Conservation (phyloP, 2,797 vertebrate species). For the Sarcoramphus papa region DNA sequence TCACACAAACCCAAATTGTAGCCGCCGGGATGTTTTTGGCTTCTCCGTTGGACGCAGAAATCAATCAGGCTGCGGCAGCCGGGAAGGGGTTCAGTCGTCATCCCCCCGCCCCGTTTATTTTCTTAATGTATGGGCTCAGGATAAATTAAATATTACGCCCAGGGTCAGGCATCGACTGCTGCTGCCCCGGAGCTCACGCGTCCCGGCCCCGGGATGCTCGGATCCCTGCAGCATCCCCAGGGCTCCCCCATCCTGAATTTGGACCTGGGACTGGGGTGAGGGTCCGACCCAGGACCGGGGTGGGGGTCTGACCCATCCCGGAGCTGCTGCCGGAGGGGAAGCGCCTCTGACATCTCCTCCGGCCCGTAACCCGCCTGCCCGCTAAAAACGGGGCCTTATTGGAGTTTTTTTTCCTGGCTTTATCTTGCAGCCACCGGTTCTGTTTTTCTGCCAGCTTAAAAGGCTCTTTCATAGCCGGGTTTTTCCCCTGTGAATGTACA, state of each 20-base stretch:
- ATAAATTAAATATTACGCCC: background rate
- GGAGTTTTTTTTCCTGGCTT: slow-evolving; percentile 36
- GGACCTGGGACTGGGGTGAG: too few species aligned
- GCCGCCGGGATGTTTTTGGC: slow-evolving; percentile 16
- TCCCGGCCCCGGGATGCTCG: background rate
- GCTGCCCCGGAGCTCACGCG: background rate
- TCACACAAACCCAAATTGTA: slow-evolving; percentile 63
- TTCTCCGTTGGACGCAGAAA: slow-evolving; percentile 10
- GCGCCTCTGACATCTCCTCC: background rate
- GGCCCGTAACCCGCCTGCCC: fast-evolving
- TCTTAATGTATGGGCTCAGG: background rate
- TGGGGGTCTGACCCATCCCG: background rate
- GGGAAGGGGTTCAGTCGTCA: background rate
- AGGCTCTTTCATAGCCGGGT: slow-evolving; percentile 28
- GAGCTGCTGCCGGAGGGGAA: background rate
- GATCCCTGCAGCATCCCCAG: background rate
- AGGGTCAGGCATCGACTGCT: background rate
- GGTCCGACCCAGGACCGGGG: too few species aligned
- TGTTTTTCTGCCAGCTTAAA: slow-evolving; percentile 2
- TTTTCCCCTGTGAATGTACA: slow-evolving; percentile 37
- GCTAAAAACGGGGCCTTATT: background rate
- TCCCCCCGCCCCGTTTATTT: background rate
- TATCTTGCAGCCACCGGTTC: slow-evolving; percentile 17
- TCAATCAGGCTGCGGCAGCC: background rate
- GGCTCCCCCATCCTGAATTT: background rate